Base-by-base conservation (phyloP, 1,140 invertebrate genomes). In the Heliconius hermathena region DNA sequence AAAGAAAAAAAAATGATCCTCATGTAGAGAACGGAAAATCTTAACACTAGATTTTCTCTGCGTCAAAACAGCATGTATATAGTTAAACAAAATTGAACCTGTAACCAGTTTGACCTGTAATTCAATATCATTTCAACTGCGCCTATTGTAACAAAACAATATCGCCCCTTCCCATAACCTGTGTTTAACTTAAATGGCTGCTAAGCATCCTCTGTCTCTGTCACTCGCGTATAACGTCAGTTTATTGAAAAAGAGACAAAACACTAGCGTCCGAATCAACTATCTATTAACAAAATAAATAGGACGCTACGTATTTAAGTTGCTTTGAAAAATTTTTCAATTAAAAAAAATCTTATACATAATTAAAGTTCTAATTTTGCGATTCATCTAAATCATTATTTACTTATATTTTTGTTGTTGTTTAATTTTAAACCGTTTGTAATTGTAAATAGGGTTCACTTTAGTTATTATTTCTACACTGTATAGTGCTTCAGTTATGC, bases 111-210 rank as follows among this genome's bases (percentile, higher is more conserved):
- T 60, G 57, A 60, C 22, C 57, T 9, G 20, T 60, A 60, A 60
- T 20, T 20, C 52, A 20, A 54, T 54, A 54, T 54, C 52, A n/a
- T 54, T 66, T 66, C 60, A 66, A 66, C 29, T 66, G 60, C 60
- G 26, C 60, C 26, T 66, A 66, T 29, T 66, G 60, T 26, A 16
- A 66, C 60, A 66, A 66, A 3, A 16, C 22, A 16, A 66, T 3
- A 66, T 29, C 0, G 60, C 60, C 60, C 60, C 60, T 29, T 66
- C 60, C n/a, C 60, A 16, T 66, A 29, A 66, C 60, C 60, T 66
- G 60, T 66, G 60, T 29, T 66, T 66, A 66, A 66, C 60, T 66
- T 66, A 66, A 66, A 66, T 66, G 60, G 60, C 60, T 66, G 60
- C 60, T 66, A 66, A 66, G 60, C 26, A 66, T 66, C 26, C 13